Evolutionary conservation across 2,888 invertebrate genomes (phyloP).

Genomic region (Heliconius ethilla): DNA sequence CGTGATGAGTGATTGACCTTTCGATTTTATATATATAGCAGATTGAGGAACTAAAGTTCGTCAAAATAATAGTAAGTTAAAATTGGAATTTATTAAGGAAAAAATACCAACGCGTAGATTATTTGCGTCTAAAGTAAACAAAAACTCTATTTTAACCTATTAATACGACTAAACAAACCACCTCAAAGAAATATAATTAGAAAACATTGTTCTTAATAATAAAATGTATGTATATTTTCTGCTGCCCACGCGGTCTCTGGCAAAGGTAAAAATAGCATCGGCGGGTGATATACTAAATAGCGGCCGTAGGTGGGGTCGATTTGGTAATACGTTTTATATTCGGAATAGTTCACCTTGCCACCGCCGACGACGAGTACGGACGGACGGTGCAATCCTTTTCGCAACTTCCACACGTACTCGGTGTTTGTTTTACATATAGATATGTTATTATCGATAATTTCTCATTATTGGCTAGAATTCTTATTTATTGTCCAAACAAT

Average conservation of each 20-base stretch:
- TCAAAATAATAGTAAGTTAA: background rate
- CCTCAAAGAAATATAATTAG: slow-evolving; percentile 14
- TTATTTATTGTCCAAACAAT: background rate
- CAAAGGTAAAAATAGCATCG: slow-evolving; percentile 45
- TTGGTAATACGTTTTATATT: slow-evolving; percentile 47
- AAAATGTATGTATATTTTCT: background rate
- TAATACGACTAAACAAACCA: background rate
- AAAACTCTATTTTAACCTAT: background rate
- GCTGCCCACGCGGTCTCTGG: slow-evolving; percentile 42
- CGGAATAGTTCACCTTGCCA: slow-evolving; percentile 42
- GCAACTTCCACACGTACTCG: slow-evolving; percentile 41
- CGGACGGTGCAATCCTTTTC: slow-evolving; percentile 44
- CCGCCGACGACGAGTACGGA: slow-evolving; percentile 9
- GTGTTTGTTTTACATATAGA: slow-evolving; percentile 37
- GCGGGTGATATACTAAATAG: slow-evolving; percentile 44
- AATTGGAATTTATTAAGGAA: background rate
- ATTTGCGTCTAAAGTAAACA: background rate
- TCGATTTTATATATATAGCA: too few species aligned
- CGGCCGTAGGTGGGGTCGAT: slow-evolving; percentile 45
- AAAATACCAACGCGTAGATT: background rate
- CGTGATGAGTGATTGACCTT: too few species aligned
- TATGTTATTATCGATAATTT: slow-evolving; percentile 25
- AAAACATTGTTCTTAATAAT: slow-evolving; percentile 27
- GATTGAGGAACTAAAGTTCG: background rate
- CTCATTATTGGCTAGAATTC: background rate